A percentile compares a stretch with the other conserved stretches of the same genome.
phyloP scores from a whole-genome alignment of 2,113 vertebrate genomes.

The Dicrurus megarhynchus region DNA sequence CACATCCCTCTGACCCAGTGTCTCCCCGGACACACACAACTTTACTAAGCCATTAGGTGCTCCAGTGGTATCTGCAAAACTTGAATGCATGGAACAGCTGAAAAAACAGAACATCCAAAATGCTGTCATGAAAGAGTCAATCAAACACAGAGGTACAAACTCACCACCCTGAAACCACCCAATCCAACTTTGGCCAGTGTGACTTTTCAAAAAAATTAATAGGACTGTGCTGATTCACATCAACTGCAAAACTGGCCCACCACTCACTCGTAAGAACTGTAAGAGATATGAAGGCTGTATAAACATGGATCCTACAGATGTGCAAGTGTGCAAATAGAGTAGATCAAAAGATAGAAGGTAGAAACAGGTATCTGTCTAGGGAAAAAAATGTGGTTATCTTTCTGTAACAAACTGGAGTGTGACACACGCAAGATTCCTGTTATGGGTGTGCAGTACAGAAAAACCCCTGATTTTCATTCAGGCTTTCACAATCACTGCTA shows the following conservation, averaged over 20 bases:
- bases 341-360: not conserved
- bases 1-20: not conserved
- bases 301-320: not conserved
- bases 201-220: not conserved
- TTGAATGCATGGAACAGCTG: not conserved
- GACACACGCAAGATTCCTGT: not conserved
- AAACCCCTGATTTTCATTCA: not conserved
- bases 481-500: conserved; percentile 49
- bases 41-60: not conserved
- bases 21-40: not conserved
- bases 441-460: not conserved
- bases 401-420: not conserved
- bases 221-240: not conserved
- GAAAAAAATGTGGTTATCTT: not conserved
- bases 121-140: not conserved
- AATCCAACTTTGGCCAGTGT: not conserved
- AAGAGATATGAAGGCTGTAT: not conserved
- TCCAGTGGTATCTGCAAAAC: not conserved
- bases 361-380: not conserved
- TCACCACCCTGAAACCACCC: not conserved
- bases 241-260: not conserved
- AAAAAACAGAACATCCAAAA: not conserved
- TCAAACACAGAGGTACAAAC: not conserved
- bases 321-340: fast-evolving
- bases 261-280: not conserved